These are phyloP conservation scores for Hycleus phaleratus DNA, from an alignment of 1,140 invertebrate genomes.

Conservation along the genomic window DNA sequence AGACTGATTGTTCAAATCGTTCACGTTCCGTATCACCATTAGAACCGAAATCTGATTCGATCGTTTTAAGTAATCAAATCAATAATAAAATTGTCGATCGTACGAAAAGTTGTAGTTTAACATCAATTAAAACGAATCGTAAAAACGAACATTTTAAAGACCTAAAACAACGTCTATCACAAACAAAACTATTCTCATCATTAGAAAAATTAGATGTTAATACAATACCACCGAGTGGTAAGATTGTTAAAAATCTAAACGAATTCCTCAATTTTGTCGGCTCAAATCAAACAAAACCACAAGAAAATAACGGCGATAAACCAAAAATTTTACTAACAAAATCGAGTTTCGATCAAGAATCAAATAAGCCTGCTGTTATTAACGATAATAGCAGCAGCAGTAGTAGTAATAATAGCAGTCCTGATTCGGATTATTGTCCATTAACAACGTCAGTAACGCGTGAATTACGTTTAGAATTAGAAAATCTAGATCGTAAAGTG, in stretches of 20 bases:
- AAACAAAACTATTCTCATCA: slow-evolving; percentile 46
- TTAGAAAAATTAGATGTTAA: slow-evolving; percentile 44
- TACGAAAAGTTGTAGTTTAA: slow-evolving; percentile 29
- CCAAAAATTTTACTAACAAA: slow-evolving; percentile 44
- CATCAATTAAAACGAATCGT: slow-evolving; percentile 38
- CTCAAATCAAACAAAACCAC: slow-evolving; percentile 46
- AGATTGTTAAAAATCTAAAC: slow-evolving; percentile 74
- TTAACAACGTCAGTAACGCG: slow-evolving; percentile 79
- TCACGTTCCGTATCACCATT: slow-evolving; percentile 34
- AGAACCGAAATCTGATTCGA: slow-evolving; percentile 38
- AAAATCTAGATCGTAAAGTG: slow-evolving; percentile 72
- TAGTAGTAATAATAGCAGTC: slow-evolving; percentile 55
- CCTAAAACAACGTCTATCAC: slow-evolving; percentile 45
- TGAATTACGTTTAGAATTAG: slow-evolving; percentile 69
- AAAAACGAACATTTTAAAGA: slow-evolving; percentile 45
- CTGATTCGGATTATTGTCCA: slow-evolving; percentile 75
- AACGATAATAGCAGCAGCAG: slow-evolving; percentile 28
- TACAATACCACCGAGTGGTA: slow-evolving; percentile 29
- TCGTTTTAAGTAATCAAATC: slow-evolving; percentile 32
- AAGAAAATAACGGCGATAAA: slow-evolving; percentile 30
- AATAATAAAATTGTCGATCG: slow-evolving; percentile 31
- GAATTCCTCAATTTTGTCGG: slow-evolving; percentile 70
- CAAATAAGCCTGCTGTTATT: slow-evolving; percentile 37
- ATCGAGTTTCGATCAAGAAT: slow-evolving; percentile 43
- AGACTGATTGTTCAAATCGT: slow-evolving; percentile 11